A percentile compares a stretch with the other conserved stretches of the same genome.
phyloP scores from a whole-genome alignment of 2,797 vertebrate genomes.

The Tamandua tetradactyla region DNA sequence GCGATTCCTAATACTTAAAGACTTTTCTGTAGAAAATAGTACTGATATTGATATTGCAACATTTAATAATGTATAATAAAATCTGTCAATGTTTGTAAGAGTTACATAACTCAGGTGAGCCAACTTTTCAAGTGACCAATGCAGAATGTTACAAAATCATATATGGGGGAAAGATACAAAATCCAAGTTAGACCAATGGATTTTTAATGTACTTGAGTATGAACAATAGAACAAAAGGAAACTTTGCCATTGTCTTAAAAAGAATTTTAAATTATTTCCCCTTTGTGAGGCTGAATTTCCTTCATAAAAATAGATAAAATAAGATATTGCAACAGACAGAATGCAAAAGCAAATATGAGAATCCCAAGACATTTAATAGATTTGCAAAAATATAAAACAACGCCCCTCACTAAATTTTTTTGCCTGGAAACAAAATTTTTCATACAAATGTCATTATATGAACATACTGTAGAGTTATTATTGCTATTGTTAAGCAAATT shows the following conservation, averaged over 20 bases:
- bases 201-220: background rate
- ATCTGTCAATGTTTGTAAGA: background rate
- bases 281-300: too few species aligned
- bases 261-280: background rate
- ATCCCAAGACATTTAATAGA: background rate
- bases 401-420: background rate
- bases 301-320: rapidly evolving
- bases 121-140: background rate
- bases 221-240: background rate
- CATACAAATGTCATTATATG: background rate
- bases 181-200: background rate
- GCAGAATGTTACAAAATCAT: background rate
- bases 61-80: background rate
- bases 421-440: background rate
- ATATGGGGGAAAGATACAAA: background rate
- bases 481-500: background rate
- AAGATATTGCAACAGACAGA: background rate
- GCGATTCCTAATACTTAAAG: background rate
- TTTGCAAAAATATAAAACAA: background rate
- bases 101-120: background rate
- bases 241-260: background rate
- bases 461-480: background rate
- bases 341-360: background rate
- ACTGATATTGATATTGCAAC: background rate
- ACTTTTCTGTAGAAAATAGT: background rate